Evolutionary conservation across 2,113 vertebrate genomes (phyloP).

Genomic region (Mobula birostris): DNA sequence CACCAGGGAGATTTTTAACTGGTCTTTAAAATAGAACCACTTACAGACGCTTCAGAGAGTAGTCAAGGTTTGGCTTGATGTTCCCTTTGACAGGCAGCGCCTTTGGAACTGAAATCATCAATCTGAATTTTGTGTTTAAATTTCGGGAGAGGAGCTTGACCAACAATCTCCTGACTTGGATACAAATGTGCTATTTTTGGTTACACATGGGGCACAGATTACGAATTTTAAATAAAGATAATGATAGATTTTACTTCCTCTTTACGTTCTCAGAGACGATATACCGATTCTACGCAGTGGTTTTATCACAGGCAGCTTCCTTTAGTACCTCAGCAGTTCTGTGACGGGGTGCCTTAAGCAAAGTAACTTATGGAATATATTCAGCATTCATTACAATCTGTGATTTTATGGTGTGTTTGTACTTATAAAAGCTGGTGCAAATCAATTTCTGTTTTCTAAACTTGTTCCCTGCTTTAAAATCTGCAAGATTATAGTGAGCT

Average conservation of each 20-base stretch:
- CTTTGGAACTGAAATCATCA: neutral
- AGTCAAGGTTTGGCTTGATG: neutral
- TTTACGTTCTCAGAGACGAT: neutral
- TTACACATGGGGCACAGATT: neutral
- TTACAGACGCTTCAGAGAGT: neutral
- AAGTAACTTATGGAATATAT: neutral
- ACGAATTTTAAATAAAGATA: neutral
- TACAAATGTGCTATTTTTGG: neutral
- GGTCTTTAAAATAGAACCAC: no score
- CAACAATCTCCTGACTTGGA: neutral
- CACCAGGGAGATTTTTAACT: neutral
- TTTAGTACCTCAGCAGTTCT: neutral
- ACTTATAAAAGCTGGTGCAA: neutral
- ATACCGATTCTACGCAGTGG: neutral
- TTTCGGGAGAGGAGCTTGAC: neutral
- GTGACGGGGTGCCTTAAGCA: neutral
- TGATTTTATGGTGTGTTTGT: neutral
- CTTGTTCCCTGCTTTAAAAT: constrained; percentile 6
- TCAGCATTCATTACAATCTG: constrained; percentile 2
- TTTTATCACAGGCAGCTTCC: neutral
- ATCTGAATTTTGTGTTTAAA: neutral
- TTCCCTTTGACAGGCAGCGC: neutral
- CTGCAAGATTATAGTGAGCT: constrained; percentile 25
- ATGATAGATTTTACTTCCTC: neutral
- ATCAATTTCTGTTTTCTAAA: constrained; percentile 21